Evolutionary conservation across 2,888 invertebrate genomes (phyloP), one percentile per base, ranked within the genome.

Genomic region (Halocaridina rubra): DNA sequence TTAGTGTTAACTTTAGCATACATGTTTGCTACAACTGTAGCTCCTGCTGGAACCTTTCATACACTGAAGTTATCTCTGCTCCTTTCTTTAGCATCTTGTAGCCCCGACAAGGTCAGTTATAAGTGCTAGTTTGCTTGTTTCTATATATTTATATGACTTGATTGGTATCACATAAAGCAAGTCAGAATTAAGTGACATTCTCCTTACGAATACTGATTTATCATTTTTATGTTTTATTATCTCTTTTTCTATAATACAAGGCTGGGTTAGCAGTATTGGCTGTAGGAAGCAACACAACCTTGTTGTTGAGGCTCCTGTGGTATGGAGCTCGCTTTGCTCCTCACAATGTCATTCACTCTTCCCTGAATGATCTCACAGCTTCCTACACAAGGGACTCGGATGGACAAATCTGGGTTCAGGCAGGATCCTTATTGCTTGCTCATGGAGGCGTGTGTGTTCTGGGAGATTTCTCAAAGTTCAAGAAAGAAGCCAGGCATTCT

Each of bases 61-160:
- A 90, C 91, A 84, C 89, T 92, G 0, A 92, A 92, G 89, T 90
- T 92, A 88, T 90, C 90, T 7, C 88, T 92, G 13, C 89, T 92
- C 22, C 89, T 91, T 3, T 87, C 82, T 10, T 72, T 82, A 8
- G 78, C 82, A 16, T 77, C 82, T 13, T 82, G 82, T n/a, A 76
- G 76, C 19, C 29, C 81, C 10, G n/a, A 67, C 8, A 81, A 81
- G 80, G 80, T 80, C 22, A 67, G 29, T n/a, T n/a, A n/a, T n/a
- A n/a, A n/a, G n/a, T n/a, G n/a, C n/a, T n/a, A n/a, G n/a, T n/a
- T n/a, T n/a, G n/a, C n/a, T n/a, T n/a, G n/a, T n/a, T n/a, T n/a
- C n/a, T n/a, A n/a, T n/a, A n/a, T n/a, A n/a, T n/a, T n/a, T n/a
- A n/a, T n/a, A n/a, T n/a, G n/a, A n/a, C n/a, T n/a, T n/a, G n/a